These are phyloP conservation scores for Ophion slaviceki DNA, from an alignment of 2,888 invertebrate genomes.

Conservation along the genomic window DNA sequence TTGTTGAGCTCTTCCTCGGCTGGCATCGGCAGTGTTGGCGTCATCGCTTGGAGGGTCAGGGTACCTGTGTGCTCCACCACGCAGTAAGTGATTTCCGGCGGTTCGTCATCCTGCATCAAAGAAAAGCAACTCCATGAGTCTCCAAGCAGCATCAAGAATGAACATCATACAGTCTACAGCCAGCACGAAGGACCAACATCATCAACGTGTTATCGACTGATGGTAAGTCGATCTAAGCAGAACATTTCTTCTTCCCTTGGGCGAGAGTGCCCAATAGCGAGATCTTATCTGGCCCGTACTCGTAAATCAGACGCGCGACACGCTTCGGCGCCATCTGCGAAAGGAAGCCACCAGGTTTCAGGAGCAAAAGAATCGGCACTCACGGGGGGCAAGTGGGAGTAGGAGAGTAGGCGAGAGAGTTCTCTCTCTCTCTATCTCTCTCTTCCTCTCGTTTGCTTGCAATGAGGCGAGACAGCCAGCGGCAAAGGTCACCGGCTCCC, in stretches of 20 bases:
- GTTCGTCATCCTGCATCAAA: conserved; percentile 92
- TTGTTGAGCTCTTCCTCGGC: conserved; percentile 95
- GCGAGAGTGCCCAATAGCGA: conserved; percentile 1
- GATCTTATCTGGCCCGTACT: conserved; percentile 1
- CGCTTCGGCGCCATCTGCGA: conserved; percentile 20
- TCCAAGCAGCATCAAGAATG: not conserved
- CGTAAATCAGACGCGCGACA: conserved; percentile 30
- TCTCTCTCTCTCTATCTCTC: conserved; percentile 15
- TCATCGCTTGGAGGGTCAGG: conserved; percentile 93
- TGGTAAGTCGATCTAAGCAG: not conserved
- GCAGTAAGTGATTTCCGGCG: conserved; percentile 97
- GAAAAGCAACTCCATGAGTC: conserved; percentile 19
- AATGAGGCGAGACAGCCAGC: conserved; percentile 65
- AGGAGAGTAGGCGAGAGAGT: conserved; percentile 30
- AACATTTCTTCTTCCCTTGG: not conserved
- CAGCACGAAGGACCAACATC: no score
- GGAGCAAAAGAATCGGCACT: conserved; percentile 35
- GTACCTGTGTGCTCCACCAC: conserved; percentile 95
- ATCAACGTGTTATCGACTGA: not conserved
- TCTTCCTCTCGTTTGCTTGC: conserved; percentile 7
- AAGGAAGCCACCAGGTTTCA: conserved; percentile 65
- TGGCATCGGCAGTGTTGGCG: conserved; percentile 97
- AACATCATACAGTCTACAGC: no score
- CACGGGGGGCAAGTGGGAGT: not conserved
- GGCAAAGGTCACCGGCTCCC: conserved; percentile 78